Conservation (phyloP, 1,140 invertebrate genomes). For the Linepithema humile region DNA sequence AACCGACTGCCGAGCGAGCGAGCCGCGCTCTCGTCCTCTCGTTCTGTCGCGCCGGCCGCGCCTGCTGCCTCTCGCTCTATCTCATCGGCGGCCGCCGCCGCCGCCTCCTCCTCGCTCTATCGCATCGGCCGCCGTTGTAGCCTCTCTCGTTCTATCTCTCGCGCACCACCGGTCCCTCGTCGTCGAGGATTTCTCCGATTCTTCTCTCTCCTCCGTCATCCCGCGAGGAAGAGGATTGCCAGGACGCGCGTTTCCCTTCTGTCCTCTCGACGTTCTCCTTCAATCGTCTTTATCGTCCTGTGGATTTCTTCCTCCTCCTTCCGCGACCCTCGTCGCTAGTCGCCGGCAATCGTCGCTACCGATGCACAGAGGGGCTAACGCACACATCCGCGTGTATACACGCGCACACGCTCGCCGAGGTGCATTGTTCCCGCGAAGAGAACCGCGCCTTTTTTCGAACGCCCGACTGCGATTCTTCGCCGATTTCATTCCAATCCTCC, state of each 20-base stretch:
- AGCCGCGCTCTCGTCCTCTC: slow-evolving; percentile 3
- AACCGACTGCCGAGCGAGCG: slow-evolving; percentile 72
- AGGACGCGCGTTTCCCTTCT: not conserved
- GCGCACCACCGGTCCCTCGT: slow-evolving; percentile 13
- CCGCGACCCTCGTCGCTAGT: not conserved
- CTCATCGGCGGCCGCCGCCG: slow-evolving; percentile 24
- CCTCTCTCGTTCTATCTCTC: slow-evolving; percentile 19
- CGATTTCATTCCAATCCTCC: slow-evolving; percentile 80
- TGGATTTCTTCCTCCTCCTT: slow-evolving; percentile 12
- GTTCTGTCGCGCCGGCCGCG: not conserved
- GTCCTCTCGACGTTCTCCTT: not conserved
- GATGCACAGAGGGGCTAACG: not conserved
- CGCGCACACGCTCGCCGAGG: slow-evolving; percentile 38
- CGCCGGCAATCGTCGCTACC: slow-evolving; percentile 27
- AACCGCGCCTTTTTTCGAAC: slow-evolving; percentile 66
- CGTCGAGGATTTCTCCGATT: slow-evolving; percentile 4
- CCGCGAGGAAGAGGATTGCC: slow-evolving; percentile 24
- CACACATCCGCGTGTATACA: not conserved
- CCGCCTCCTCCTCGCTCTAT: slow-evolving; percentile 46
- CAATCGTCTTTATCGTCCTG: slow-evolving; percentile 39
- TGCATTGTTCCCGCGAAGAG: slow-evolving; percentile 55
- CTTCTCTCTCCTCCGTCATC: slow-evolving; percentile 39
- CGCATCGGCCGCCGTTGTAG: no score
- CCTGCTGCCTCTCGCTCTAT: slow-evolving; percentile 13
- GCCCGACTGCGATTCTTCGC: slow-evolving; percentile 71